phyloP scores from a whole-genome alignment of 2,113 vertebrate species.

The Ochotona princeps region DNA sequence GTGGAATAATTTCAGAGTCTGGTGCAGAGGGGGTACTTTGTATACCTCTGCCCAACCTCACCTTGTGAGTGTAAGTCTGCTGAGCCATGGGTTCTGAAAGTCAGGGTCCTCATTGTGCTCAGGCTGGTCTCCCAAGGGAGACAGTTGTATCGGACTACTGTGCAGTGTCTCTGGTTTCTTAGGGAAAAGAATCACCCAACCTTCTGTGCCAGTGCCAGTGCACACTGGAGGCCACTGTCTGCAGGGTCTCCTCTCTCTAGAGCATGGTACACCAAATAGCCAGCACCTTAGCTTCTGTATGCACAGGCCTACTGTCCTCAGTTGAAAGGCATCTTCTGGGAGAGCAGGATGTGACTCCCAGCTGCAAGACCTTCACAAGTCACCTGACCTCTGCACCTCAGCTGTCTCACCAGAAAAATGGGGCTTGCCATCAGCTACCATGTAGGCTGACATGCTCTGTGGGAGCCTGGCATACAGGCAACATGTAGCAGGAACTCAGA shows the following conservation, averaged over 20 bases:
- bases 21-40: background rate
- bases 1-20: background rate
- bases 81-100: background rate
- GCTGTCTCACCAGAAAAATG: background rate
- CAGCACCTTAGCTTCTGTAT: background rate
- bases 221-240: background rate
- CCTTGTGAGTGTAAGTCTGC: background rate
- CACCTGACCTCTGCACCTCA: background rate
- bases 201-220: background rate
- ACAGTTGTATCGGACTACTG: background rate
- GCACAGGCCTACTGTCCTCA: background rate
- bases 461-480: background rate
- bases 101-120: too few species aligned
- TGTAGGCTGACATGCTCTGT: background rate
- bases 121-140: background rate
- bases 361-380: background rate
- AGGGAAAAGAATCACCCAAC: background rate
- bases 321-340: background rate
- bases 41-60: background rate
- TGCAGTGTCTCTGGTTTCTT: background rate
- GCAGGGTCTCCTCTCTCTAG: background rate
- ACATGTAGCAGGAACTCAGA: background rate
- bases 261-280: background rate
- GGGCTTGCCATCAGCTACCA: background rate
- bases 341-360: background rate